Evolutionary conservation across 2,888 invertebrate genomes (phyloP).

Genomic region (Cenopis cana): DNA sequence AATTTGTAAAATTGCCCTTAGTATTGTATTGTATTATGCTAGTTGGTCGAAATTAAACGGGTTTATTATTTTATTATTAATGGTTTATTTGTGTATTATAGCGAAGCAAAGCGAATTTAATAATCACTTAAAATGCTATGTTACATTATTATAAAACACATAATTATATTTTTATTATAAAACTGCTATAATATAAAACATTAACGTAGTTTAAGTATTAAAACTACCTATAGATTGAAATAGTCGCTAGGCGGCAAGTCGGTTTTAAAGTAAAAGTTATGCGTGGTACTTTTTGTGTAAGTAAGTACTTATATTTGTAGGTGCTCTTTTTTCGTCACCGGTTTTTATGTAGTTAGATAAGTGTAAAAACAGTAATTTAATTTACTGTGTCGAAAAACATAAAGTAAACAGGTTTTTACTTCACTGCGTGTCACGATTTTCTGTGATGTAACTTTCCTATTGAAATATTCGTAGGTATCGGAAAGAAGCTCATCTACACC

Average conservation of each 20-base stretch:
- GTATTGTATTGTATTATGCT: too few species aligned
- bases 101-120: constrained; percentile 31
- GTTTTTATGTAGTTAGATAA: constrained; percentile 12
- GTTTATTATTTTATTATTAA: background rate
- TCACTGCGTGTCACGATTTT: background rate
- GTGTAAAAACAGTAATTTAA: constrained; percentile 7
- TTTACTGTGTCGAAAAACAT: background rate
- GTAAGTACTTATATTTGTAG: too few species aligned
- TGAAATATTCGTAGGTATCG: background rate
- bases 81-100: background rate
- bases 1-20: too few species aligned
- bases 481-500: too few species aligned
- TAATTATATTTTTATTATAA: too few species aligned
- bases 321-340: background rate
- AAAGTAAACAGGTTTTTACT: background rate
- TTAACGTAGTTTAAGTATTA: too few species aligned
- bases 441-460: background rate
- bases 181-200: too few species aligned
- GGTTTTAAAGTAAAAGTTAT: background rate
- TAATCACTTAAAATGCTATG: background rate
- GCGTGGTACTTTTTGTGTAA: background rate
- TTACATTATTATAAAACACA: too few species aligned
- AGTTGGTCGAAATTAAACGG: too few species aligned
- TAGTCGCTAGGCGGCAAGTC: background rate
- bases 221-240: background rate